phyloP scores from a whole-genome alignment of 2,797 vertebrate genomes.

The Schizothorax lantsangensis region DNA sequence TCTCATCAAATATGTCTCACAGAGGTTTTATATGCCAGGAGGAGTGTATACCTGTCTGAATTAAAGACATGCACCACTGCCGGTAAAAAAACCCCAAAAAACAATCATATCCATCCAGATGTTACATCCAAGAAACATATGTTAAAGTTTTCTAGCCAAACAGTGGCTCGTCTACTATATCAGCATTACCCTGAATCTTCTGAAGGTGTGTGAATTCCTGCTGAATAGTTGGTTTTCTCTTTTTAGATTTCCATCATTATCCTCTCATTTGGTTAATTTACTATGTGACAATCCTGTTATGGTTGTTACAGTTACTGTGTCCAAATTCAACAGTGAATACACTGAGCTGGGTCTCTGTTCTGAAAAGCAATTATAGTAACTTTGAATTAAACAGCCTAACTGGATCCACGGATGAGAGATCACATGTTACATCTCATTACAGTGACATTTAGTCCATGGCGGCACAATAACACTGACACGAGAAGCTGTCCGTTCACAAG shows the following conservation, averaged over 20 bases:
- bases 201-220: constrained; percentile 42
- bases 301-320: constrained; percentile 32
- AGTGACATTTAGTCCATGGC: constrained; percentile 36
- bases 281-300: constrained; percentile 17
- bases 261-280: constrained; percentile 45
- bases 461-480: not conserved
- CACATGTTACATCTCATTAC: constrained; percentile 28
- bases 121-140: constrained; percentile 46
- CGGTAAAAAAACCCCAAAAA: not conserved
- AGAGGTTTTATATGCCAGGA: not conserved
- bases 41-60: constrained; percentile 18
- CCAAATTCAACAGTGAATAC: constrained; percentile 19
- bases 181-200: constrained; percentile 10
- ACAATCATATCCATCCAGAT: constrained; percentile 24
- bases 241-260: constrained; percentile 45
- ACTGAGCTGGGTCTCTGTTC: not conserved
- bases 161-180: not conserved
- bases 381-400: constrained; percentile 20
- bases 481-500: constrained; percentile 1
- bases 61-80: constrained; percentile 31
- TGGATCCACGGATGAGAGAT: constrained; percentile 27
- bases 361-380: constrained; percentile 30
- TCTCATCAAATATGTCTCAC: not conserved
- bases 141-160: constrained; percentile 9
- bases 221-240: constrained; percentile 49